Base-by-base conservation (phyloP, 2,113 vertebrate species). In the Perognathus longimembris region DNA sequence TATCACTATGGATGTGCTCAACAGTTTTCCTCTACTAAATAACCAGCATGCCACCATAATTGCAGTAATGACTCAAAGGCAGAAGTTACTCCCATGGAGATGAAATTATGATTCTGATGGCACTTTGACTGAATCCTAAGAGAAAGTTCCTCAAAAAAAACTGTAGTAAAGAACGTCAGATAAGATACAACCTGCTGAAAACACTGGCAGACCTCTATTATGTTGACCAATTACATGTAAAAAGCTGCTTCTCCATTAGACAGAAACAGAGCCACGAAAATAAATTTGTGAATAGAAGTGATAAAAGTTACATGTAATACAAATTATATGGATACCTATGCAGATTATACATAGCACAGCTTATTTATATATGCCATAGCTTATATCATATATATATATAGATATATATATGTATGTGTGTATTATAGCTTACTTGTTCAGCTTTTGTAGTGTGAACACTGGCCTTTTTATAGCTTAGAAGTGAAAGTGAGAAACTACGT, bases 81-180 rank as follows among this genome's bases (percentile, higher is more conserved):
- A 89, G 20, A 18, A 34, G 14, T n/a, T 3, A 15, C 2, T 3
- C 10, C 14, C 26, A 24, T 9, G 71, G 32, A 74, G 32, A 36
- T 70, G 28, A 30, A 20, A 24, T 0, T 34, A 1, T 45, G 38
- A 54, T 75, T 78, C 59, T 21, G 57, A 17, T 9, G 38, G 28
- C 14, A 38, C 17, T 1, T 6, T 7, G 26, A 0, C 34, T 1
- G 2, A 12, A 36, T 17, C 45, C 32, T 9, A 26, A 28, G 50
- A 14, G 32, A 61, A 75, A 66, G 34, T 71, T 5, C 17, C 28
- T 36, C 15, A 22, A 7, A 42, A 67, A 42, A 66, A 77, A 15
- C 8, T 76, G 6, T 30, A 70, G 32, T 67, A 80, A 80, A n/a
- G 10, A 71, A 15, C 36, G 63, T 34, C 11, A 64, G 4, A 26